phyloP scores from a whole-genome alignment of 1,140 invertebrate species.

The Ostrea denselamellosa region DNA sequence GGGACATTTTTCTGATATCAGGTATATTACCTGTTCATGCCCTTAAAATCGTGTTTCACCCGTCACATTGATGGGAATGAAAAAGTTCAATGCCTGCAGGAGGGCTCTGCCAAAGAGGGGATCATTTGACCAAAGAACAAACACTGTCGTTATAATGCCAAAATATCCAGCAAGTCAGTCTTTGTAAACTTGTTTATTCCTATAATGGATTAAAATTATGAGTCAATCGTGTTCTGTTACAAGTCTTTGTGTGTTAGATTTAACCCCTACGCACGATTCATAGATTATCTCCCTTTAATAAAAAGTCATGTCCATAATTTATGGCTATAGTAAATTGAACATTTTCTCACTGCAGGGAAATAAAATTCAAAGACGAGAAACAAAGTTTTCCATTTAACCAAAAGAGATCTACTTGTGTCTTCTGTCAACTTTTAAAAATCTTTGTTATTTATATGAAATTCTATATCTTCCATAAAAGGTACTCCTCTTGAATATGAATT shows the following conservation, averaged over 20 bases:
- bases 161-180: constrained; percentile 12
- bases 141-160: constrained; percentile 23
- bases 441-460: constrained; percentile 21
- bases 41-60: constrained; percentile 22
- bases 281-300: constrained; percentile 40
- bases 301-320: constrained; percentile 34
- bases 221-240: constrained; percentile 32
- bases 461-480: constrained; percentile 35
- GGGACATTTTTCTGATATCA: constrained; percentile 14
- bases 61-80: constrained; percentile 15
- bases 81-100: constrained; percentile 26
- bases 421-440: constrained; percentile 25
- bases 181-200: constrained; percentile 30
- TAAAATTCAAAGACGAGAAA: constrained; percentile 23
- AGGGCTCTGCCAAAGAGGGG: background rate
- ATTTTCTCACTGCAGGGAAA: constrained; percentile 39
- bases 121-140: constrained; percentile 34
- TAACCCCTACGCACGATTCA: constrained; percentile 27
- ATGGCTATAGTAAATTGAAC: constrained; percentile 30
- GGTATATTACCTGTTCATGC: constrained; percentile 1
- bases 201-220: constrained; percentile 37
- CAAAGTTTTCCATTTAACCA: constrained; percentile 7
- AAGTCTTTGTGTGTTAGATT: constrained; percentile 33
- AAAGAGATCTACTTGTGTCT: background rate
- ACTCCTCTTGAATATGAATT: constrained; percentile 1